Evolutionary conservation across 2,888 invertebrate species (phyloP).

Genomic region (Drosophila meridionalis): DNA sequence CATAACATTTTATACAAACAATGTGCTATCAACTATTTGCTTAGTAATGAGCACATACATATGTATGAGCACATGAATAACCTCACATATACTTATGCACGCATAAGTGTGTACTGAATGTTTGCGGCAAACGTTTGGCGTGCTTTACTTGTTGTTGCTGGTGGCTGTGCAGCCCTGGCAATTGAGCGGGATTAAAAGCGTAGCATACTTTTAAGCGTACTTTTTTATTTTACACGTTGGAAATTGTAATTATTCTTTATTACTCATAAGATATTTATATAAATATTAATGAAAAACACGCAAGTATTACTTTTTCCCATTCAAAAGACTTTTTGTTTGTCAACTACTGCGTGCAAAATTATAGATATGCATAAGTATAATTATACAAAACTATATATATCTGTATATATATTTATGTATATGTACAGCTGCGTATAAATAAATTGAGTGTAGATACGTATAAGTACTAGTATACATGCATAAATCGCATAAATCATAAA

Average conservation of each 20-base stretch:
- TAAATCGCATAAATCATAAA: conserved; percentile 5
- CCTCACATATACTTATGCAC: not conserved
- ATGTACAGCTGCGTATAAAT: conserved; percentile 2
- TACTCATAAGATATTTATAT: not conserved
- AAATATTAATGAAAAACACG: not conserved
- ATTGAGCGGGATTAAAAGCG: not conserved
- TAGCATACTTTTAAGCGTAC: conserved; percentile 45
- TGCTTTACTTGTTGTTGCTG: not conserved
- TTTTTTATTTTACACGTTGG: not conserved
- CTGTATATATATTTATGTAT: not conserved
- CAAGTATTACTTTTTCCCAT: not conserved
- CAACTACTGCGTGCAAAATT: not conserved
- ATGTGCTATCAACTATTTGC: conserved; percentile 14
- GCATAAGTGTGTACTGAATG: not conserved
- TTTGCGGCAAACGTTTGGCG: conserved; percentile 5
- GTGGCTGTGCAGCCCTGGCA: conserved; percentile 21
- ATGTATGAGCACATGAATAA: not conserved
- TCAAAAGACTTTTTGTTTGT: not conserved
- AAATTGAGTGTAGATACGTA: not conserved
- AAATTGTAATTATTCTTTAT: not conserved
- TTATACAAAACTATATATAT: not conserved
- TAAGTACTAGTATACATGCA: not conserved
- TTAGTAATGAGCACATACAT: not conserved
- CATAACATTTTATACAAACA: conserved; percentile 29
- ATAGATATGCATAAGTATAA: not conserved